These are phyloP conservation scores for Axis porcinus DNA, from an alignment of 2,113 vertebrate genomes.

Conservation along the genomic window DNA sequence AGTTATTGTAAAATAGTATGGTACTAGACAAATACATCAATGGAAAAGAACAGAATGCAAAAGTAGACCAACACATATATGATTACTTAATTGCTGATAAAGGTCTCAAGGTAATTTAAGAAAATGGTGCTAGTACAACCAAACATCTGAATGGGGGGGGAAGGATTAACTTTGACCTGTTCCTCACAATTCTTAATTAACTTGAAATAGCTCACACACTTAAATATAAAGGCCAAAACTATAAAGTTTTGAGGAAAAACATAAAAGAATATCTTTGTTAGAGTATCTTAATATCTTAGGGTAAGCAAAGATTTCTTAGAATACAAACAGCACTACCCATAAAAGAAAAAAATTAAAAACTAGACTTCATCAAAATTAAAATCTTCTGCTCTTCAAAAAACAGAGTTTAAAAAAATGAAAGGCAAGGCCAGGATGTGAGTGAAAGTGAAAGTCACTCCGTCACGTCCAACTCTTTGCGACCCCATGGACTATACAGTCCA, in stretches of 20 bases:
- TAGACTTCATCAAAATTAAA: not conserved
- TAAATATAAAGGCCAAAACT: not conserved
- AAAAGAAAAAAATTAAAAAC: not conserved
- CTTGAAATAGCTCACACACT: not conserved
- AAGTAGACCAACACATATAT: not conserved
- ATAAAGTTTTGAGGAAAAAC: not conserved
- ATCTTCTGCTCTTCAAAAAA: not conserved
- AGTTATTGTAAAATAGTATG: not conserved
- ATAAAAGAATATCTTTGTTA: not conserved
- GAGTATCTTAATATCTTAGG: not conserved
- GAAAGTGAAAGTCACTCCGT: not conserved
- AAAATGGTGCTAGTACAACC: not conserved
- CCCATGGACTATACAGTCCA: not conserved
- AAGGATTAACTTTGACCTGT: not conserved
- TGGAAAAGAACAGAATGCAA: not conserved
- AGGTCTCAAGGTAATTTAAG: not conserved
- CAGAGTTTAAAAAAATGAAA: not conserved
- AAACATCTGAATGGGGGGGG: not conserved
- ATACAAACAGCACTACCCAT: not conserved
- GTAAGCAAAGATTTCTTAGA: not conserved
- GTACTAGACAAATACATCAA: not conserved
- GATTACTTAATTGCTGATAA: not conserved
- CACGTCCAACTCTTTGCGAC: not conserved
- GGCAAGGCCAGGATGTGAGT: not conserved
- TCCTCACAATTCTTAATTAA: not conserved